phyloP scores from a whole-genome alignment of 2,113 vertebrate genomes.

The Sphaerodactylus townsendi region DNA sequence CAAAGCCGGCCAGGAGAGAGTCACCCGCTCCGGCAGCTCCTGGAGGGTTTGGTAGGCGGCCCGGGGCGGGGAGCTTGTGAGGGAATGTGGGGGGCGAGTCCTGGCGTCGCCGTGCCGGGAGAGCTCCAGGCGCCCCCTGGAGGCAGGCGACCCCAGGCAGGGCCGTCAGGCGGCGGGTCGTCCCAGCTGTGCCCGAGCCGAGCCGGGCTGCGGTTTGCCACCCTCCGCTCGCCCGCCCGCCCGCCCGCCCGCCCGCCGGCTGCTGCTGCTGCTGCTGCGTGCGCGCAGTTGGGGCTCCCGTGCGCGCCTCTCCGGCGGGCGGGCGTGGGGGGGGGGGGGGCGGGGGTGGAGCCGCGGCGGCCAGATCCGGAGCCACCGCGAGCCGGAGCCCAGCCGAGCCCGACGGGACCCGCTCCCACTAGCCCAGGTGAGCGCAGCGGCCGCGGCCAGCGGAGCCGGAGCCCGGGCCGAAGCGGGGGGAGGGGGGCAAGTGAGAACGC shows the following conservation, averaged over 20 bases:
- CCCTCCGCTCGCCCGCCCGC: too few relatives aligned
- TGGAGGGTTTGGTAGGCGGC: too few relatives aligned
- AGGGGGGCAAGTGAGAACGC: neutral
- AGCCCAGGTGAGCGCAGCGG: slow-evolving; percentile 26
- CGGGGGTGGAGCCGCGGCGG: slow-evolving; percentile 10
- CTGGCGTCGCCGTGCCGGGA: too few relatives aligned
- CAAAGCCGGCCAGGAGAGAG: too few relatives aligned
- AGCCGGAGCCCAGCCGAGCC: neutral
- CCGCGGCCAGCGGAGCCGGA: slow-evolving; percentile 64
- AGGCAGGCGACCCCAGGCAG: too few relatives aligned
- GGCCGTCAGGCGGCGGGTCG: slow-evolving; percentile 13
- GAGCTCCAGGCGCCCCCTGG: too few relatives aligned
- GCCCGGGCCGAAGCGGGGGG: neutral
- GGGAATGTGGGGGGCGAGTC: too few relatives aligned
- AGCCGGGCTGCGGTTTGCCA: neutral
- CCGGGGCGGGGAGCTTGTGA: too few relatives aligned
- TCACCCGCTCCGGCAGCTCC: too few relatives aligned
- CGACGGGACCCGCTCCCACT: neutral
- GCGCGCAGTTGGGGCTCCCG: slow-evolving; percentile 3
- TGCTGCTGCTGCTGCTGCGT: neutral
- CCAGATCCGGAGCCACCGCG: too few relatives aligned
- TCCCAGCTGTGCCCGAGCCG: neutral
- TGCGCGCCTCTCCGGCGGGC: neutral
- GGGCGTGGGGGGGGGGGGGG: slow-evolving; percentile 21
- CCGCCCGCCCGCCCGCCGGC: neutral